Evolutionary conservation across 2,888 invertebrate genomes (phyloP), one percentile per base, ranked within the genome.

Genomic region (Eulithis prunata): DNA sequence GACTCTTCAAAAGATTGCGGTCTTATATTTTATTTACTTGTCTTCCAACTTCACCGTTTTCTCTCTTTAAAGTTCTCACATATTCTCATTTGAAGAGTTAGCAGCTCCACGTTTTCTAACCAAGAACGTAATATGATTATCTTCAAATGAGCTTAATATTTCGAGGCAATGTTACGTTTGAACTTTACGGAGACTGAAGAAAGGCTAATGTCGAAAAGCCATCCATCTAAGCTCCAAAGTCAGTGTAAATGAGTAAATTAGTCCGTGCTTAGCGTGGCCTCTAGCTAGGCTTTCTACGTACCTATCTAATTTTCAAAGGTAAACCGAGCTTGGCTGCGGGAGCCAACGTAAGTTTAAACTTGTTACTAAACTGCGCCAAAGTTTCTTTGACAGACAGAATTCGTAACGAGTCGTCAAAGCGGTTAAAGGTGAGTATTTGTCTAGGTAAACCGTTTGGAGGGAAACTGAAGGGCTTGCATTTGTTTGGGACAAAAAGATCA

Each of bases 311-410:
- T 75, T 73, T 69, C 69, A 75, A 69, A 73, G 62, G 57, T 70
- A 68, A 68, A 74, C 69, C 57, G 62, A 57, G 68, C 69, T 13
- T 13, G 46, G 32, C 47, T 45, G 61, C 52, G 62, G 61, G 58
- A 61, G 59, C 56, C 56, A 51, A 67, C 62, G 56, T 49, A 71
- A 54, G 71, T 70, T 70, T 63, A 73, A 75, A 76, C 68, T 75
- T 74, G 72, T 70, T 74, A 70, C 71, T 58, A 62, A 72, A 69
- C 70, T 63, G 71, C 59, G 70, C 62, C 57, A 54, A 75, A 78
- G 74, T 75, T 76, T 71, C 71, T 73, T 74, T 77, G 76, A 75
- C 70, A 75, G 69, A 75, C 71, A 68, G 71, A 75, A 77, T 77
- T 62, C 70, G 66, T 73, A 72, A 74, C 71, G 66, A 74, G 71